Evolutionary conservation across 1,140 invertebrate species (phyloP).

Genomic region (Lasaia peninsularis): DNA sequence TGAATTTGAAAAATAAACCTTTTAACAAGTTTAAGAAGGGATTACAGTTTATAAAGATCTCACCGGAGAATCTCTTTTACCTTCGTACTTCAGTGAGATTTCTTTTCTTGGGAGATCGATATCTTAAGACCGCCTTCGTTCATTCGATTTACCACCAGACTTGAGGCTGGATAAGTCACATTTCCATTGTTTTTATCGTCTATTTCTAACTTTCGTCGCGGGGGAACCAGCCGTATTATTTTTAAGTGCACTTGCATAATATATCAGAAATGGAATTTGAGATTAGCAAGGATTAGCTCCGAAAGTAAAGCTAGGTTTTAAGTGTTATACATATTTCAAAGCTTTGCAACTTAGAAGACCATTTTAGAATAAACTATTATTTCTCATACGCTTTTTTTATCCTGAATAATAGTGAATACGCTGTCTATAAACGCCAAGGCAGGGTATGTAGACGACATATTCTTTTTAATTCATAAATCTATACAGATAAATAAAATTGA

Average conservation of each 20-base stretch:
- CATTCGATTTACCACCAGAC: constrained; percentile 16
- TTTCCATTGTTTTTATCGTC: constrained; percentile 15
- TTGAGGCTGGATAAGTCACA: constrained; percentile 14
- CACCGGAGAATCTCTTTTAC: constrained; percentile 10
- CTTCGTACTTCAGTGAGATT: constrained; percentile 17
- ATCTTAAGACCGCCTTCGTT: constrained; percentile 10
- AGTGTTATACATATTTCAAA: too few relatives aligned
- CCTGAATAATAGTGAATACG: too few relatives aligned
- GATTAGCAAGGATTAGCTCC: too few relatives aligned
- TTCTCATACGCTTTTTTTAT: too few relatives aligned
- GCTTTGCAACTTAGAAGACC: too few relatives aligned
- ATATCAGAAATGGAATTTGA: neutral
- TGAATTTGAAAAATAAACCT: constrained; percentile 7
- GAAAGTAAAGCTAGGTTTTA: too few relatives aligned
- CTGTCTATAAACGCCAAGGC: too few relatives aligned
- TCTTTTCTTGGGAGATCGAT: constrained; percentile 13
- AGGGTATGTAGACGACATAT: too few relatives aligned
- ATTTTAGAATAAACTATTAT: too few relatives aligned
- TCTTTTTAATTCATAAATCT: too few relatives aligned
- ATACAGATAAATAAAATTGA: too few relatives aligned
- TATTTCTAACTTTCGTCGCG: neutral
- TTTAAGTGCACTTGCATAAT: neutral
- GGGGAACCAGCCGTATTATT: neutral
- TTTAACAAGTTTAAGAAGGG: constrained; percentile 18
- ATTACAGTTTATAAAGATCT: constrained; percentile 20